These are phyloP conservation scores for Thunnus maccoyii DNA, from an alignment of 2,113 vertebrate genomes.

Conservation along the genomic window DNA sequence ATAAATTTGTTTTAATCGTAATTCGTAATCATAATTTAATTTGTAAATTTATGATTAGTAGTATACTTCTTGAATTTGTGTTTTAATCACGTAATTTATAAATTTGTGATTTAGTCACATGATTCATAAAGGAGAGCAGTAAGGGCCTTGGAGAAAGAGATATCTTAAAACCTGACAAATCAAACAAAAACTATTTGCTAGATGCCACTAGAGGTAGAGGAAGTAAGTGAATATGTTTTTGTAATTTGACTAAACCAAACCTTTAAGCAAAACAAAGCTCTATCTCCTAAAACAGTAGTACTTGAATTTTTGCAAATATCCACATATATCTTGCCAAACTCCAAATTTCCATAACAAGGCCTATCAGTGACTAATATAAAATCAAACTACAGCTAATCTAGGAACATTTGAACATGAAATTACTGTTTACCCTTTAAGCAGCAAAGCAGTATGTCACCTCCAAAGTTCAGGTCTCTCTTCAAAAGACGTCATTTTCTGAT, in stretches of 20 bases:
- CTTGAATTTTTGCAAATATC: too few relatives aligned
- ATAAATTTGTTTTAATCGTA: too few relatives aligned
- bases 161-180: not conserved
- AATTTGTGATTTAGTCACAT: too few relatives aligned
- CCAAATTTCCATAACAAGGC: not conserved
- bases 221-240: too few relatives aligned
- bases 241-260: not conserved
- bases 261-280: not conserved
- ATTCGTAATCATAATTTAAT: too few relatives aligned
- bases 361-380: not conserved
- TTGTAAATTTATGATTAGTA: too few relatives aligned
- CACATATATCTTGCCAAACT: not conserved
- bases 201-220: not conserved
- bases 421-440: conserved; percentile 1
- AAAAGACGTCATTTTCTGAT: not conserved
- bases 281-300: too few relatives aligned
- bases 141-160: too few relatives aligned
- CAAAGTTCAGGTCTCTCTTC: not conserved
- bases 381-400: not conserved
- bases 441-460: not conserved
- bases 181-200: not conserved
- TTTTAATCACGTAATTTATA: too few relatives aligned
- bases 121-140: too few relatives aligned
- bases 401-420: not conserved
- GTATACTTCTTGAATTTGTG: too few relatives aligned